Percentiles rank a stretch among this genome's conserved stretches.
Evolutionary conservation across 2,888 invertebrate species (phyloP).

Genomic region (Eilema caniola): DNA sequence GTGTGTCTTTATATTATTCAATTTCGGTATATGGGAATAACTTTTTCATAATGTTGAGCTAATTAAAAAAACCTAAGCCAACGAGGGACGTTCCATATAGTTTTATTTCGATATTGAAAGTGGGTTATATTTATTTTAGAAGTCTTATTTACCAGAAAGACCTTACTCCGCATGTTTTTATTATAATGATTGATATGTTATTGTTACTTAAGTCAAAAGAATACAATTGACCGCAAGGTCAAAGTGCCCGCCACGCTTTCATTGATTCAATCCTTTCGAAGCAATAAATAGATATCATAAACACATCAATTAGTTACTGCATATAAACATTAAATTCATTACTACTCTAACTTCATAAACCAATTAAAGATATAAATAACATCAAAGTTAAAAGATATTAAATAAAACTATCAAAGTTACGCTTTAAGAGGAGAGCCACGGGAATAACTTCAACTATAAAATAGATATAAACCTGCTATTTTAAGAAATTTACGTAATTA

Average conservation of each 20-base stretch:
- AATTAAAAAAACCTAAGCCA: no score
- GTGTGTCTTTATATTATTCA: no score
- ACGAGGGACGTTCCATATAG: no score
- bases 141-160: no score
- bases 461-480: neutral
- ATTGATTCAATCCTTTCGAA: neutral
- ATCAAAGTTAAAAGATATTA: slow-evolving; percentile 16
- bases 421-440: neutral
- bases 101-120: no score
- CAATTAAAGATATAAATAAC: slow-evolving; percentile 19
- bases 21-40: no score
- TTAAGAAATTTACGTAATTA: neutral
- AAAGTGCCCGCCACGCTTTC: neutral
- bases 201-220: no score
- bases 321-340: slow-evolving; percentile 20
- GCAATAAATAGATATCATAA: slow-evolving; percentile 21
- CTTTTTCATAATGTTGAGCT: no score
- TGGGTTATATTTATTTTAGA: no score
- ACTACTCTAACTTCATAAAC: slow-evolving; percentile 10
- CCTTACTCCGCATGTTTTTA: no score
- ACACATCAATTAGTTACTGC: slow-evolving; percentile 12
- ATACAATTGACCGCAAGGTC: neutral
- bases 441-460: slow-evolving; percentile 10
- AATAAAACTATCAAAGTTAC: neutral
- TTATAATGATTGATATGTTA: no score